Evolutionary conservation across 1,140 invertebrate species (phyloP).

Genomic region (Neoseiulus cucumeris): DNA sequence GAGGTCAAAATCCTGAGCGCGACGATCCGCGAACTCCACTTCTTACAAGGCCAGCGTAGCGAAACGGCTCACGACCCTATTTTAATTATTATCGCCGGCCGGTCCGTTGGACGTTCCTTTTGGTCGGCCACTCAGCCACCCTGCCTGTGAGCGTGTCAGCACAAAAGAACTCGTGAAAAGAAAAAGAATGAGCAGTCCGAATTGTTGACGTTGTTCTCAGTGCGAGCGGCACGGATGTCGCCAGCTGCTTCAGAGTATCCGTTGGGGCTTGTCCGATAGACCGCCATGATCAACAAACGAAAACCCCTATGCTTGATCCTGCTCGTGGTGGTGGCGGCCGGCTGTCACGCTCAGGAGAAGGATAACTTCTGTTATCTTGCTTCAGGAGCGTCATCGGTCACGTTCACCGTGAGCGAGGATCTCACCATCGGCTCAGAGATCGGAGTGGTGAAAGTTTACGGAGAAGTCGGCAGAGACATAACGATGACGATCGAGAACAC

Average conservation of each 20-base stretch:
- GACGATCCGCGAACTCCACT: too few species aligned
- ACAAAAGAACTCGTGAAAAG: too few species aligned
- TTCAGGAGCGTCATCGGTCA: slow-evolving; percentile 67
- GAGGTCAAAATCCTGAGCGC: too few species aligned
- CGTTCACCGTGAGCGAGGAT: slow-evolving; percentile 70
- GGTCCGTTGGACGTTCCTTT: too few species aligned
- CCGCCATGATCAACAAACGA: too few species aligned
- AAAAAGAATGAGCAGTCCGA: too few species aligned
- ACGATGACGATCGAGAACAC: slow-evolving; percentile 35
- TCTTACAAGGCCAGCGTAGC: neutral
- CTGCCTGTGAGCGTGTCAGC: too few species aligned
- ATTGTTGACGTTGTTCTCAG: too few species aligned
- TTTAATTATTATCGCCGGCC: slow-evolving; percentile 5
- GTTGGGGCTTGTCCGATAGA: too few species aligned
- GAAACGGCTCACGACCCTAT: slow-evolving; percentile 10
- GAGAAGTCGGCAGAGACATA: slow-evolving; percentile 7
- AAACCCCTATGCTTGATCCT: neutral
- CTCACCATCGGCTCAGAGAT: slow-evolving; percentile 50
- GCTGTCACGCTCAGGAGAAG: slow-evolving; percentile 1
- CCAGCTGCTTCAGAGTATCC: too few species aligned
- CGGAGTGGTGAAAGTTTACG: slow-evolving; percentile 31
- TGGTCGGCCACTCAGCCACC: too few species aligned
- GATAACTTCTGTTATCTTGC: slow-evolving; percentile 70
- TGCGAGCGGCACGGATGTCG: too few species aligned
- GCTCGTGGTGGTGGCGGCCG: neutral